Conservation (phyloP, 2,888 invertebrate genomes). For the Drosophila imparisetae region DNA sequence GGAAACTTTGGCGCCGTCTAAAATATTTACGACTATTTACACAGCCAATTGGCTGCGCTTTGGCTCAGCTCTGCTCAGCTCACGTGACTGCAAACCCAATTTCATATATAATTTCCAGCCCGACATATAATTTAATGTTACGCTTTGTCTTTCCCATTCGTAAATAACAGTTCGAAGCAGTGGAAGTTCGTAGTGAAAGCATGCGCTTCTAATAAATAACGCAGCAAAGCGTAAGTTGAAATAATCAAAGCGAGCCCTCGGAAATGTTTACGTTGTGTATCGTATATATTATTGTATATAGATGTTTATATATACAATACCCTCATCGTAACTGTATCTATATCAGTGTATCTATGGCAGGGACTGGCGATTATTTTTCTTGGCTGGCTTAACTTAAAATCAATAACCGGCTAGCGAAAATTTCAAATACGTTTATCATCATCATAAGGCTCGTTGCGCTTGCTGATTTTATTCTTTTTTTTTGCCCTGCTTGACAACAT, state of each 20-base stretch:
- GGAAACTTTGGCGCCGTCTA: conserved; percentile 56
- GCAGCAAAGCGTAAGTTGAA: conserved; percentile 24
- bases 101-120: conserved; percentile 35
- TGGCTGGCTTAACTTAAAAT: conserved; percentile 60
- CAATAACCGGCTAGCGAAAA: conserved; percentile 61
- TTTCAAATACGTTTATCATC: conserved; percentile 61
- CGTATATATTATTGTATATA: too few relatives aligned
- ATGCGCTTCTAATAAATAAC: conserved; percentile 29
- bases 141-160: conserved; percentile 43
- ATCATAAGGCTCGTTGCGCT: conserved; percentile 37
- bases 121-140: conserved; percentile 37
- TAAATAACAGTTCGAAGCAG: conserved; percentile 26
- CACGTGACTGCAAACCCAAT: conserved; percentile 46
- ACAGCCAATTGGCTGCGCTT: conserved; percentile 61
- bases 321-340: conserved; percentile 28
- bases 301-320: not conserved
- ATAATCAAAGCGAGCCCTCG: conserved; percentile 35
- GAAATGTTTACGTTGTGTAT: conserved; percentile 29
- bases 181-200: conserved; percentile 22
- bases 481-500: conserved; percentile 40
- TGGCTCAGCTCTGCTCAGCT: conserved; percentile 25
- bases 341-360: conserved; percentile 28
- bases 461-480: conserved; percentile 15
- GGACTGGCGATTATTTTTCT: conserved; percentile 53
- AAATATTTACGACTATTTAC: conserved; percentile 74